Evolutionary conservation across 2,113 vertebrate species (phyloP).

Genomic region (Percopsis transmontana): DNA sequence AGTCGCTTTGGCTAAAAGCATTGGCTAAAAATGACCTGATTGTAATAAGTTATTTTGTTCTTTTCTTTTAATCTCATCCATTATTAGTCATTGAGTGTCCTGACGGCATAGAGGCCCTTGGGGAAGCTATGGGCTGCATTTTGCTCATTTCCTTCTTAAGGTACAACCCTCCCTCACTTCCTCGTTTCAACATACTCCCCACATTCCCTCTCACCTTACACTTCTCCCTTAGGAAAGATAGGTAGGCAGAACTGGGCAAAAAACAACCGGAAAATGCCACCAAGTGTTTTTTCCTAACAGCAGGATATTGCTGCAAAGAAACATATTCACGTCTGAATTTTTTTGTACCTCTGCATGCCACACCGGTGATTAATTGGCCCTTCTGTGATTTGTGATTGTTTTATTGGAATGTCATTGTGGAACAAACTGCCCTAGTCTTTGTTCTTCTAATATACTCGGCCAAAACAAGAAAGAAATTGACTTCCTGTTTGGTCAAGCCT

Average conservation of each 20-base stretch:
- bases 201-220: constrained; percentile 18
- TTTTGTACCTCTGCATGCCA: constrained; percentile 59
- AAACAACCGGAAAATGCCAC: constrained; percentile 79
- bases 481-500: constrained; percentile 48
- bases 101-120: no score
- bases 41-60: no score
- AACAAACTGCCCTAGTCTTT: constrained; percentile 53
- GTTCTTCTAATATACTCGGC: constrained; percentile 51
- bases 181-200: constrained; percentile 5
- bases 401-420: constrained; percentile 67
- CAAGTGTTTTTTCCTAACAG: constrained; percentile 76
- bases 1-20: no score
- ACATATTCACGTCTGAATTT: constrained; percentile 65
- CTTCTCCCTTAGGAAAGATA: constrained; percentile 64
- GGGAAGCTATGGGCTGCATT: no score
- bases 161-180: constrained; percentile 15
- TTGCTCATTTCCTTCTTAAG: no score
- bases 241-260: constrained; percentile 69
- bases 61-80: no score
- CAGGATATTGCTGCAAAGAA: constrained; percentile 68
- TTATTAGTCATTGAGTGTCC: no score
- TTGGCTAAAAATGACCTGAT: no score
- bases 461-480: constrained; percentile 39
- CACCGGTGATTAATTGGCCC: constrained; percentile 73
- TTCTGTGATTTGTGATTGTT: constrained; percentile 53